Percentiles rank a stretch among this genome's conserved stretches.
Evolutionary conservation across 2,797 vertebrate species (phyloP).

Genomic region (Chaenodraco wilsoni): DNA sequence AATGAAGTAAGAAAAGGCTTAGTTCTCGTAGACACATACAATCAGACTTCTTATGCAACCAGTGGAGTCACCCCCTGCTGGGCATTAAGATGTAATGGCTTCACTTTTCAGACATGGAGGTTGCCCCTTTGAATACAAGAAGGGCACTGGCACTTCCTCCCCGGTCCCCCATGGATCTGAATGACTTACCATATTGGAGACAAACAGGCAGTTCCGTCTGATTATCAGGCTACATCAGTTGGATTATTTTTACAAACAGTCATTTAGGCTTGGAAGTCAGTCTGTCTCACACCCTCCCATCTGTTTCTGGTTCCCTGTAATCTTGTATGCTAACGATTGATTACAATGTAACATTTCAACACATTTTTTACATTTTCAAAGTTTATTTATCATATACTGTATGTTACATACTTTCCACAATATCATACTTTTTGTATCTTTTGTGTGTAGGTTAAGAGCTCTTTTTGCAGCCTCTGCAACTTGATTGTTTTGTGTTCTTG

Average conservation of each 20-base stretch:
- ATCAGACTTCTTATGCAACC: no score
- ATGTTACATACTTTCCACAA: not conserved
- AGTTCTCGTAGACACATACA: no score
- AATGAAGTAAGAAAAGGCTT: no score
- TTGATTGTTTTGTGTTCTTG: not conserved
- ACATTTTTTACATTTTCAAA: no score
- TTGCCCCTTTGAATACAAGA: not conserved
- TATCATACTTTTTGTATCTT: not conserved
- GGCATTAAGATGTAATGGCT: no score
- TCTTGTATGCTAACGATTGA: no score
- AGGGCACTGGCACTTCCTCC: not conserved
- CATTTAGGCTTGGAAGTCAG: conserved; percentile 52
- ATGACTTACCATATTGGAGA: not conserved
- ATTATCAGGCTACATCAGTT: not conserved
- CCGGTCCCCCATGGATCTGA: not conserved
- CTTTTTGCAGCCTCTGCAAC: not conserved
- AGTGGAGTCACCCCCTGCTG: no score
- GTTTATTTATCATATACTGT: not conserved
- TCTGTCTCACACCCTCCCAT: conserved; percentile 25
- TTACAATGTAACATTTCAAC: no score
- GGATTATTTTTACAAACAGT: not conserved
- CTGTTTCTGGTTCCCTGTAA: conserved; percentile 11
- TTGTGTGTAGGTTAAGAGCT: not conserved
- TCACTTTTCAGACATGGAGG: no score
- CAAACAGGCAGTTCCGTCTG: not conserved